Evolutionary conservation across 2,113 vertebrate genomes (phyloP).

Genomic region (Talpa occidentalis): DNA sequence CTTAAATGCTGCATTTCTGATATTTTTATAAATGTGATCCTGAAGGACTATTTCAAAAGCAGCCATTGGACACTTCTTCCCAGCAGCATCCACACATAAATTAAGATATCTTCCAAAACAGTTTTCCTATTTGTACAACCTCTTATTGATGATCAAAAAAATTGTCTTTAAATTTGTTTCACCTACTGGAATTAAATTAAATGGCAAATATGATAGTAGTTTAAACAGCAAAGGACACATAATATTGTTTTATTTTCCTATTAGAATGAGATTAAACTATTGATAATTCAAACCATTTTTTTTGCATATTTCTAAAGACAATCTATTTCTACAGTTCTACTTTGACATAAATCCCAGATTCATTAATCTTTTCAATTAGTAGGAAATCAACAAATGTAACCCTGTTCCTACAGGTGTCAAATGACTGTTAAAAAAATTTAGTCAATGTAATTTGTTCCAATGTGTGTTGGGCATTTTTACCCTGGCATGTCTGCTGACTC

Average conservation of each 20-base stretch:
- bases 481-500: not conserved
- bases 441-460: not conserved
- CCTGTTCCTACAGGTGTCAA: not conserved
- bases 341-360: not conserved
- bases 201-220: not conserved
- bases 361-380: not conserved
- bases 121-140: not conserved
- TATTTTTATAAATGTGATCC: slow-evolving; percentile 55
- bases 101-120: not conserved
- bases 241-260: not conserved
- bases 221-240: not conserved
- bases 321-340: not conserved
- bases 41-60: slow-evolving; percentile 51
- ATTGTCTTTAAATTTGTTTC: slow-evolving; percentile 1
- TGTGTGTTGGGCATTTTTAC: not conserved
- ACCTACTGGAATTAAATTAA: not conserved
- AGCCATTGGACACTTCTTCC: not conserved
- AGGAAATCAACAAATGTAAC: not conserved
- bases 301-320: not conserved
- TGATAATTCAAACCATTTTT: not conserved
- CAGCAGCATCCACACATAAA: not conserved
- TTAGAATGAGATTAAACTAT: not conserved
- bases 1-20: slow-evolving; percentile 67
- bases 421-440: not conserved
- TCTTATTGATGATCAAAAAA: not conserved